Evolutionary conservation across 2,888 invertebrate species (phyloP), one percentile per base, ranked within the genome.

Genomic region (Cephalotes varians): DNA sequence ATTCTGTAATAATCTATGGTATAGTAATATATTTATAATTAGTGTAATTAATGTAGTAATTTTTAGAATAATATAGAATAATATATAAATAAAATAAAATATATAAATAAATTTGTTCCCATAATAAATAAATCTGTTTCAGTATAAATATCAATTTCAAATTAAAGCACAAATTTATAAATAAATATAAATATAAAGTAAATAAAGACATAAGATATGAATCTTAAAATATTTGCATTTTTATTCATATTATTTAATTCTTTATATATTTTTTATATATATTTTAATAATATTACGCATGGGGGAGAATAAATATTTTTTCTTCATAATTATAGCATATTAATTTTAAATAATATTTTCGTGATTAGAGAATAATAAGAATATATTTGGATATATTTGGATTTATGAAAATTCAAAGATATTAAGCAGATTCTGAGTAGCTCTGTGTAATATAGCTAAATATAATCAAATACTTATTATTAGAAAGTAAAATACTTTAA

Each of bases 401-500:
- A 60, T 5, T 12, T 37, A 60, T 9, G 2, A 37, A 60, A 60
- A 37, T 0, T 34, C 2, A n/a, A 34, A 9, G 34, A 60, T 37
- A 60, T 34, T 60, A 60, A 34, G 6, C 10, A 1, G 4, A 0
- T 34, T 60, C 12, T 60, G 5, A 60, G 31, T 28, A 58, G 9
- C 31, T 31, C 18, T 58, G 31, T 7, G 3, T 51, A 3, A 3
- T 31, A 2, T 7, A 31, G 1, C 2, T n/a, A 31, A 31, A 25
- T 37, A 25, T 64, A 64, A 40, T 40, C 40, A 15, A 56, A 56
- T 31, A 31, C 18, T 58, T 25, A n/a, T 65, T 40, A 65, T 44
- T 40, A 65, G 37, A 65, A 65, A 47, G 18, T 67, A 31, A 31
- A 47, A 47, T 47, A 67, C 1, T 44, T 65, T 44, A 21, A 64